Evolutionary conservation across 2,113 vertebrate genomes (phyloP).

Genomic region (Corynorhinus townsendii): DNA sequence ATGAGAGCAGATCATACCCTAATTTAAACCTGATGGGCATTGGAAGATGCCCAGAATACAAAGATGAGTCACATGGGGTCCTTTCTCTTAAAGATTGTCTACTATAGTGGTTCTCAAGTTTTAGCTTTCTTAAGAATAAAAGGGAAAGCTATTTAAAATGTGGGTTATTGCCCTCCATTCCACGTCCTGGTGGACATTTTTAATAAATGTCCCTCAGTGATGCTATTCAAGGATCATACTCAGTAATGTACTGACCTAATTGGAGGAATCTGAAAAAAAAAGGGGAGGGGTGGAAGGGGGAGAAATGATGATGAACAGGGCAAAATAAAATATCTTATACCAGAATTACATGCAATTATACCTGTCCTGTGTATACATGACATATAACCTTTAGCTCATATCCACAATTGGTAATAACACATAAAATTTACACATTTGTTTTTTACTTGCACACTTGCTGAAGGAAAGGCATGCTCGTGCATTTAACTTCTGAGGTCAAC

Average conservation of each 20-base stretch:
- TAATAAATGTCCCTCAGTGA: background rate
- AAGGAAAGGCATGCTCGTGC: conserved; percentile 1
- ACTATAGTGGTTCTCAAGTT: background rate
- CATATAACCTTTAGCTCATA: background rate
- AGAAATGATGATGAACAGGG: background rate
- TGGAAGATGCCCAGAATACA: background rate
- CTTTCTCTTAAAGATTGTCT: background rate
- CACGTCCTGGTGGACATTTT: background rate
- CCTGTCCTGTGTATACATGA: background rate
- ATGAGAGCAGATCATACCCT: background rate
- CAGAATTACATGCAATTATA: background rate
- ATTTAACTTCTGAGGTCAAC: background rate
- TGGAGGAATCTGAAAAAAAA: background rate
- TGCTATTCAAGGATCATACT: background rate
- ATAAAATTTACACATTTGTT: conserved; percentile 9
- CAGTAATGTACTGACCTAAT: background rate
- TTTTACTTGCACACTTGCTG: conserved; percentile 28
- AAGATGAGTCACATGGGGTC: background rate
- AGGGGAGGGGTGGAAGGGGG: accelerated
- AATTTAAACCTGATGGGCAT: background rate
- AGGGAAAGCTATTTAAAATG: background rate
- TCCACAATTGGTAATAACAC: background rate
- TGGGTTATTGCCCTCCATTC: background rate
- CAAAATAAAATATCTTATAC: background rate
- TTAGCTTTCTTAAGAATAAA: background rate